Conservation (phyloP, 2,113 vertebrate genomes). For the Ciconia boyciana region DNA sequence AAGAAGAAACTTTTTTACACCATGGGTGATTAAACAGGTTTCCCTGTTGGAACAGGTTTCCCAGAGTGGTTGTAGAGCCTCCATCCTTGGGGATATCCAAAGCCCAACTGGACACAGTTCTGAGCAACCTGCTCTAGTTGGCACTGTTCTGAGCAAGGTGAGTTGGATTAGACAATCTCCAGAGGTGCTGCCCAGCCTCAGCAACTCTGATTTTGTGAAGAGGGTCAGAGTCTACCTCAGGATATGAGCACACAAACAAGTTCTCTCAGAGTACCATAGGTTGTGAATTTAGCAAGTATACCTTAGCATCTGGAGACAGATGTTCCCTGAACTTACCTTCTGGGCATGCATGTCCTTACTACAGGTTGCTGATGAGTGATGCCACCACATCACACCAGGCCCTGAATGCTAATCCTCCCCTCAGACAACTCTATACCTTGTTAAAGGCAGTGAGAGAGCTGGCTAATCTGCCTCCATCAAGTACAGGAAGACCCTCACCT, state of each 20-base stretch:
- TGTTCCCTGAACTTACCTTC: background rate
- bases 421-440: background rate
- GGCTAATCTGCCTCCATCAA: background rate
- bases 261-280: background rate
- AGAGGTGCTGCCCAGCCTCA: background rate
- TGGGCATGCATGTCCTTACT: background rate
- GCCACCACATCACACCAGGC: background rate
- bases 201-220: background rate
- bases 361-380: background rate
- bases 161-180: background rate
- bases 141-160: background rate
- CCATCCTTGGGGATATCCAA: background rate
- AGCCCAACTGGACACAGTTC: background rate
- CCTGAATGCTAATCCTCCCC: background rate
- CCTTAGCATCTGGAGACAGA: background rate
- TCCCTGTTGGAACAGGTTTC: background rate
- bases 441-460: background rate
- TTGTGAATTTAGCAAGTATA: background rate
- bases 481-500: background rate
- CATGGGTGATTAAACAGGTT: background rate
- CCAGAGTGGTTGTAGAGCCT: background rate
- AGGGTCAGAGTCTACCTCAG: background rate
- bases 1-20: background rate
- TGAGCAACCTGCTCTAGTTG: background rate
- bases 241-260: background rate